Base-by-base conservation (phyloP, 2,113 vertebrate species). In the Bubalus kerabau region DNA sequence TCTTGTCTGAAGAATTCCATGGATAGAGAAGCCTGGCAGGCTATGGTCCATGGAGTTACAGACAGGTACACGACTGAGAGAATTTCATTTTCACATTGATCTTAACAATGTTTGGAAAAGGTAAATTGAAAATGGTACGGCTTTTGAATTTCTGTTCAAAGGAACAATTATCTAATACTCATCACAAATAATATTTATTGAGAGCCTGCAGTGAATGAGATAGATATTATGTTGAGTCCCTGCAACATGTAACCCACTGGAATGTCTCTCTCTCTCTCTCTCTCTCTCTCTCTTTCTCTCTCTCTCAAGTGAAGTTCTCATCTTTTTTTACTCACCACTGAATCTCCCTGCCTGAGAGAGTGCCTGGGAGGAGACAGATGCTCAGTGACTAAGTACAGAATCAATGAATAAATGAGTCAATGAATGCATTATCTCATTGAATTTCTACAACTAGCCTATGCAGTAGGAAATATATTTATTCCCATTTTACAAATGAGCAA, bases 81-180 rank as follows among this genome's bases (percentile, higher is more conserved):
- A 74, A 74, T 24, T 74, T 40, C 67, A 74, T 74, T 74, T 74
- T 74, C 36, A 74, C 36, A 88, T 85, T 90, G 83, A 95, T 86
- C 67, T 92, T 95, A n/a, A 74, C 24, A 56, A 78, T 62, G 17
- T 91, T 88, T 62, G 28, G 26, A 80, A 91, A 96, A 91, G 67
- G 50, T 96, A 92, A 30, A 95, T 14, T 90, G 23, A 94, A 97
- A 96, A 56, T 32, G 28, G 23, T 30, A 40, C 43, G 90, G 93
- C n/a, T 93, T 95, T 96, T 74, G 48, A 95, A 85, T 85, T 91
- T 81, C 90, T 21, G 28, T 62, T 86, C 48, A 54, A 87, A 95
- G 26, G 90, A 96, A 91, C 5, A 1, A 92, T 92, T 94, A 89
- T n/a, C 19, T 84, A 94, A 91, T 96, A 86, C 8, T 82, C 32